phyloP scores from a whole-genome alignment of 1,140 invertebrate species.

The Bathynomus jamesi region DNA sequence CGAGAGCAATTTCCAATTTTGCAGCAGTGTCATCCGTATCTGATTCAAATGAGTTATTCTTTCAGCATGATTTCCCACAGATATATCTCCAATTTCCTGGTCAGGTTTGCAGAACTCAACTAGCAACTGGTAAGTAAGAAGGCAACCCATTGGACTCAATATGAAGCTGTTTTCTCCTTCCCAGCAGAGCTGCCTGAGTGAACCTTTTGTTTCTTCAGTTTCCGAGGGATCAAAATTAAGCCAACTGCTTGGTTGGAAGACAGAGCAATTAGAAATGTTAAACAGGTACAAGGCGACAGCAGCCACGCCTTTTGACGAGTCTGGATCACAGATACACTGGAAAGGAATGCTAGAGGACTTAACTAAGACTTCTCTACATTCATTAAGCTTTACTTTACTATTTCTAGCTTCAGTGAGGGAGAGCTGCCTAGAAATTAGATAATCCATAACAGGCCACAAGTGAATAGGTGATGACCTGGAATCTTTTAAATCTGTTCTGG shows the following conservation, averaged over 20 bases:
- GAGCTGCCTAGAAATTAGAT: neutral
- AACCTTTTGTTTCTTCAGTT: neutral
- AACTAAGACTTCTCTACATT: neutral
- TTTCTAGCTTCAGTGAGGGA: neutral
- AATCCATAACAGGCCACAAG: neutral
- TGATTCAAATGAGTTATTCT: constrained; percentile 42
- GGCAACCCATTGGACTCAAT: constrained; percentile 19
- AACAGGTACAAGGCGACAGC: neutral
- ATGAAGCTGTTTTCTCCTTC: neutral
- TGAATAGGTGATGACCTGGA: neutral
- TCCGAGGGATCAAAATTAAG: neutral
- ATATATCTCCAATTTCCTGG: constrained; percentile 19
- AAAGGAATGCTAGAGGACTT: neutral
- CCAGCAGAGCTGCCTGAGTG: neutral
- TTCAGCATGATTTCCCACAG: constrained; percentile 42
- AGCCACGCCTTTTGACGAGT: neutral
- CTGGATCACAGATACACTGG: neutral
- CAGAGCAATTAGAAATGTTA: neutral
- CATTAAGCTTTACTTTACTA: neutral
- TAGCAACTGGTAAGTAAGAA: constrained; percentile 20
- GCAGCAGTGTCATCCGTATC: constrained; percentile 48
- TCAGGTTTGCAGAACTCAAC: neutral
- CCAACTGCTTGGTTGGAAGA: neutral
- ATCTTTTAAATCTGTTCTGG: neutral
- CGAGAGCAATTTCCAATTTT: constrained; percentile 42